Evolutionary conservation across 2,797 vertebrate genomes (phyloP).

Genomic region (Gymnoscopelus braueri): DNA sequence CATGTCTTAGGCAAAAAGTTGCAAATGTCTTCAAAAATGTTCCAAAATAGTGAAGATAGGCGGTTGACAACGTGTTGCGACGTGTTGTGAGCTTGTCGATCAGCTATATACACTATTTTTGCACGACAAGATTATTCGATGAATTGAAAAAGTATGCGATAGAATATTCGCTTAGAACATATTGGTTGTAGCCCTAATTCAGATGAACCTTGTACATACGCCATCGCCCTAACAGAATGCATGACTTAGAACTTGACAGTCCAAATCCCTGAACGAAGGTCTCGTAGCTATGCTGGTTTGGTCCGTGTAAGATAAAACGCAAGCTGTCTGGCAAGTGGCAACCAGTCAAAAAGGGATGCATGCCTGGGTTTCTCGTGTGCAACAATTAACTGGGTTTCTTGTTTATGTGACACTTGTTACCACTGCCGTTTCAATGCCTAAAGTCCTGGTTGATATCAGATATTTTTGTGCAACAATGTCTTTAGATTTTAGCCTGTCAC

Average conservation of each 20-base stretch:
- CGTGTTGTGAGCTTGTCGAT: no score
- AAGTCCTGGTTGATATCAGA: conserved; percentile 75
- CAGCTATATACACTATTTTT: no score
- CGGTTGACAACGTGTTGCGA: no score
- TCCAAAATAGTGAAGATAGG: no score
- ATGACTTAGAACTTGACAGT: conserved; percentile 71
- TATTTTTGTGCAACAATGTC: conserved; percentile 69
- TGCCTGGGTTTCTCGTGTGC: conserved; percentile 70
- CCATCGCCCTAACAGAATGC: conserved; percentile 78
- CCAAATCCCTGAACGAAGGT: conserved; percentile 70
- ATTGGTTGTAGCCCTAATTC: conserved; percentile 8
- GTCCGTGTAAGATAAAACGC: conserved; percentile 66
- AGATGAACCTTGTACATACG: conserved; percentile 81
- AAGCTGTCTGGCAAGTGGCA: conserved; percentile 34
- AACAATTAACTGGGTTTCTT: conserved; percentile 56
- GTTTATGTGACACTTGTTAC: conserved; percentile 69
- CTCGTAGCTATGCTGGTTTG: conserved; percentile 72
- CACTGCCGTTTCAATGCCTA: conserved; percentile 66
- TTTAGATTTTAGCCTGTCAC: conserved; percentile 60
- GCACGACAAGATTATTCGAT: no score
- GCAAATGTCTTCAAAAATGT: no score
- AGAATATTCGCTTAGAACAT: no score
- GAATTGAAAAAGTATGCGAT: no score
- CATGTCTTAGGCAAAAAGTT: no score
- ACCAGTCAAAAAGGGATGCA: conserved; percentile 71